Evolutionary conservation across 1,140 invertebrate genomes (phyloP), one percentile per base, ranked within the genome.

Genomic region (Papilio helenus): DNA sequence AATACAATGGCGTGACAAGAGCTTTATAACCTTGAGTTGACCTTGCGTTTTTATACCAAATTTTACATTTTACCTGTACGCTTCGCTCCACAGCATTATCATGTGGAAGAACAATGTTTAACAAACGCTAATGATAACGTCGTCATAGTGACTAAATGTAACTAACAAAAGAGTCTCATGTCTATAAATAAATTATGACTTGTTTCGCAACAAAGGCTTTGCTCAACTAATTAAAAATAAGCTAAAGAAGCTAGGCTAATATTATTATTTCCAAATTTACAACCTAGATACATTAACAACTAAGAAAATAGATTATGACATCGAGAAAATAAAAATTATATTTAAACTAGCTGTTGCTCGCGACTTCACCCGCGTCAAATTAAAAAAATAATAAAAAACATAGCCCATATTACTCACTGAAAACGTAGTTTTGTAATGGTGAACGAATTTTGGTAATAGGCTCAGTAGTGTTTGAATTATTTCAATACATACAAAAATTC

Each of bases 111-210:
- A 72, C 34, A 42, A 72, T 72, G 34, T 72, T 72, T 72, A 72
- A 34, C 34, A 72, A 42, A 18, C 51, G 71, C 71, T 72, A 72
- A 72, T 72, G 71, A 72, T 72, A 72, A 72, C 71, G 71, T 72
- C 71, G 71, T 72, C 34, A 72, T 72, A 72, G 71, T 39, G 34
- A 72, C 71, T 72, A 39, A 72, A 72, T 72, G 71, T 34, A 42
- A 72, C 71, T 72, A 39, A 72, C 71, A 72, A 72, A 72, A n/a
- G 34, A 72, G 71, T 72, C 71, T 72, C 71, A 72, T 8, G 71
- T 42, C 71, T 72, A 72, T 39, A 44, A 72, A 72, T 72, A 72
- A 72, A 39, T 72, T 72, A 39, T 72, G 71, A 72, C 39, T 16
- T 20, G 18, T 72, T 72, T 9, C 39, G 5, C 14, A 72, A 20